Conservation (phyloP, 2,888 invertebrate species). For the Gnatocerus cornutus region DNA sequence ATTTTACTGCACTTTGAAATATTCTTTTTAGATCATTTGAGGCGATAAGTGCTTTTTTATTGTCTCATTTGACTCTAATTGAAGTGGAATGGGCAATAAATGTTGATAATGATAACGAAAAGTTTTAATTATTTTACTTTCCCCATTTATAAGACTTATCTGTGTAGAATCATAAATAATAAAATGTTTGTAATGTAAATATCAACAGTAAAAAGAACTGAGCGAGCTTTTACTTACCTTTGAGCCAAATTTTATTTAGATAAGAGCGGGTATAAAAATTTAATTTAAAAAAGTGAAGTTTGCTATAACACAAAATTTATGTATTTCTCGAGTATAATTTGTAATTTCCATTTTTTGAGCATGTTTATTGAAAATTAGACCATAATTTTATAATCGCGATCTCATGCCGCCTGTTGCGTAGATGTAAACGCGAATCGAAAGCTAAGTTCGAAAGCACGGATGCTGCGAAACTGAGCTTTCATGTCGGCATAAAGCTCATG, state of each 20-base stretch:
- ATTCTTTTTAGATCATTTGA: conserved; percentile 18
- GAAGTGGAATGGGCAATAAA: conserved; percentile 18
- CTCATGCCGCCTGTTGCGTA: conserved; percentile 55
- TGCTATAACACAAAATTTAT: no score
- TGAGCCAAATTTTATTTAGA: no score
- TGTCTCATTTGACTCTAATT: conserved; percentile 12
- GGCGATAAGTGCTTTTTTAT: conserved; percentile 19
- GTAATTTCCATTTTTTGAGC: no score
- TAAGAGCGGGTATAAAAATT: no score
- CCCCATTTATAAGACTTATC: no score
- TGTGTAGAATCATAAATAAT: no score
- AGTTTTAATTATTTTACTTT: no score
- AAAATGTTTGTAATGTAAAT: no score
- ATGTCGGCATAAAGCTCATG: conserved; percentile 49
- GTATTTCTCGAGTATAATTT: no score
- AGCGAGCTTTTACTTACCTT: no score
- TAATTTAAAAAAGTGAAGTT: no score
- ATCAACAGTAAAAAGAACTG: no score
- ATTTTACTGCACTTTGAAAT: conserved; percentile 26
- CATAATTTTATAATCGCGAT: conserved; percentile 12
- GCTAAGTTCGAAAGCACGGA: conserved; percentile 45
- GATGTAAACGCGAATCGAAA: conserved; percentile 12
- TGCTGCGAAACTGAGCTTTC: conserved; percentile 58
- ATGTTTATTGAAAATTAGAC: neutral
- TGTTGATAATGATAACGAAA: neutral